A percentile compares a stretch with the other conserved stretches of the same genome.
Conservation (phyloP, 1,140 invertebrate genomes). For the Drosophila varians region DNA sequence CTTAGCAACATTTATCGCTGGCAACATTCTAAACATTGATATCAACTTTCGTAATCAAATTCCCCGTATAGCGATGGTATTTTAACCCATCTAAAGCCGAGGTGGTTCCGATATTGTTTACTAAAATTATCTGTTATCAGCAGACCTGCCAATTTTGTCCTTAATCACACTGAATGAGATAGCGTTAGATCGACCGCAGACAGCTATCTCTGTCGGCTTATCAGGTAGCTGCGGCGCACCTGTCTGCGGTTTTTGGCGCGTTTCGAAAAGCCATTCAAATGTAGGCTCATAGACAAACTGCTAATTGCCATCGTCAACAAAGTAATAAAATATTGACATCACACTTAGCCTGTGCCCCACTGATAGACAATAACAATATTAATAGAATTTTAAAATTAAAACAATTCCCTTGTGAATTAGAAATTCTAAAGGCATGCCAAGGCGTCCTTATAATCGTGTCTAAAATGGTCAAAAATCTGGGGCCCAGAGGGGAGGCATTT, state of each 20-base stretch:
- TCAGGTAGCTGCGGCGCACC: slow-evolving; percentile 7
- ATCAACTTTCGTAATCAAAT: slow-evolving; percentile 28
- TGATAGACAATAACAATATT: slow-evolving; percentile 22
- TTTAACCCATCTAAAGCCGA: slow-evolving; percentile 11
- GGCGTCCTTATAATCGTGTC: slow-evolving; percentile 34
- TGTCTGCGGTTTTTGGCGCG: slow-evolving; percentile 24
- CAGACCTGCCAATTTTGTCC: slow-evolving; percentile 13
- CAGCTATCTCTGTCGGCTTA: slow-evolving; percentile 30
- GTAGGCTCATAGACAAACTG: background rate
- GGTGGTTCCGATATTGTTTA: slow-evolving; percentile 32
- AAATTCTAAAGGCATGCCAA: slow-evolving; percentile 38
- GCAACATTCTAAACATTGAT: slow-evolving; percentile 17
- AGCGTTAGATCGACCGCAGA: slow-evolving; percentile 13
- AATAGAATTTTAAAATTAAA: slow-evolving; percentile 18
- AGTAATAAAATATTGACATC: slow-evolving; percentile 41
- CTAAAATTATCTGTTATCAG: slow-evolving; percentile 19
- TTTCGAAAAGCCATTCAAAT: slow-evolving; percentile 38
- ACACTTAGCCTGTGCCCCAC: slow-evolving; percentile 5
- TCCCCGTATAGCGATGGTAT: slow-evolving; percentile 33
- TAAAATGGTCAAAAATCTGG: slow-evolving; percentile 31
- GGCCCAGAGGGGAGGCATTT: background rate
- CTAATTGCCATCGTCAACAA: slow-evolving; percentile 29
- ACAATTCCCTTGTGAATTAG: slow-evolving; percentile 23
- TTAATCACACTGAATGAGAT: slow-evolving; percentile 13
- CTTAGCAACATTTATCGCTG: slow-evolving; percentile 22